Evolutionary conservation across 1,140 invertebrate genomes (phyloP).

Genomic region (Drosophila neocordata): DNA sequence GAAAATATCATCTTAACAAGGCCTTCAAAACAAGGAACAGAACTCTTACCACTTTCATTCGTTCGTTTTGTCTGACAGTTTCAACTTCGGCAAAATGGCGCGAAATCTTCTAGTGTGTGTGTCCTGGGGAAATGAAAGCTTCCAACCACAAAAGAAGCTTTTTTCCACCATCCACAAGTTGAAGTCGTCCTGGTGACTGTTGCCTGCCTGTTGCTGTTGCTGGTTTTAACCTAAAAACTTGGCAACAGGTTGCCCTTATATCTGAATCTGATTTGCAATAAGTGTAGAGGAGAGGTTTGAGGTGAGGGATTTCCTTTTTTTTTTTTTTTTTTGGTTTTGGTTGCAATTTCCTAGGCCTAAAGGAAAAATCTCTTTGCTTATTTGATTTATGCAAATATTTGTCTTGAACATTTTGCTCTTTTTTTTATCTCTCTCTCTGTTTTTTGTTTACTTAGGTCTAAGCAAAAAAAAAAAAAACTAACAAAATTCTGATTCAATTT

Average conservation of each 20-base stretch:
- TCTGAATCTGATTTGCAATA: slow-evolving; percentile 16
- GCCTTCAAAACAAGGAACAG: slow-evolving; percentile 2
- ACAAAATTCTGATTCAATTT: slow-evolving; percentile 14
- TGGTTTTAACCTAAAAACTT: slow-evolving; percentile 21
- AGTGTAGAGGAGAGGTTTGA: no score
- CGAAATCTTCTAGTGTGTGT: slow-evolving; percentile 32
- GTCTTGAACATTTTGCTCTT: slow-evolving; percentile 48
- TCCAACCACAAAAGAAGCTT: slow-evolving; percentile 58
- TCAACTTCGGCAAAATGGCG: slow-evolving; percentile 52
- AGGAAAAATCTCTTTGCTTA: slow-evolving; percentile 59
- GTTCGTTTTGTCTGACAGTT: background rate
- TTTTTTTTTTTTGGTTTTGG: slow-evolving; percentile 18
- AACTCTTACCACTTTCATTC: slow-evolving; percentile 63
- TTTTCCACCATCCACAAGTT: slow-evolving; percentile 59
- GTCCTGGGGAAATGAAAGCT: background rate
- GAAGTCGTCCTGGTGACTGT: background rate
- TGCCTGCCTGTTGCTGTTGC: slow-evolving; percentile 4
- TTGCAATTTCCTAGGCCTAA: slow-evolving; percentile 56
- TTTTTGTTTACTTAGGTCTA: slow-evolving; percentile 57
- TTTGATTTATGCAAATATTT: slow-evolving; percentile 78
- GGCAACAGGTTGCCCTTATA: slow-evolving; percentile 36
- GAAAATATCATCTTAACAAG: slow-evolving; percentile 66
- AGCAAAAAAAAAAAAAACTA: slow-evolving; percentile 35
- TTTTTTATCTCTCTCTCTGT: slow-evolving; percentile 9
- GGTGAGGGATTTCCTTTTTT: background rate